Evolutionary conservation across 2,113 vertebrate species (phyloP), one percentile per base, ranked within the genome.

Genomic region (Tetrax tetrax): DNA sequence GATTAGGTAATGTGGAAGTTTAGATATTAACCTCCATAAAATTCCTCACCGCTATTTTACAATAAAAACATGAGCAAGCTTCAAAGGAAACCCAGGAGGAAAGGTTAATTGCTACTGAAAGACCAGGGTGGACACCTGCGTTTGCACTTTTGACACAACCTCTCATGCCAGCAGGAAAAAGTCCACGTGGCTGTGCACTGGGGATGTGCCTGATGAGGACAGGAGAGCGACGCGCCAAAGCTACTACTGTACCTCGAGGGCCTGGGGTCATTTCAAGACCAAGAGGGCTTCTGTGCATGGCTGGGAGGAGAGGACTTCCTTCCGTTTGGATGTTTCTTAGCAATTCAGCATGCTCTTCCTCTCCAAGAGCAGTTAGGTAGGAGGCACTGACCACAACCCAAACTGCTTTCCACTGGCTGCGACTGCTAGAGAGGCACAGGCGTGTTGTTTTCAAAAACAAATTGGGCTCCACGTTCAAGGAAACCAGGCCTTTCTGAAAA

Each of bases 91-190:
- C 94, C 89, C 91, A 80, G 91, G 95, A 98, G 95, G 95, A 98
- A 98, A 98, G 98, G 99, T 99, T 99, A 99, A 99, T 99, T 99
- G 97, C 98, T 98, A 95, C 98, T 98, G 96, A 98, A 96, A 98
- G 98, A 94, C 93, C 95, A 98, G 98, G 98, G 97, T 98, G 98
- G 98, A 98, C 98, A 98, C 97, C 75, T 97, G 97, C 35, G 11
- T 96, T 87, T 50, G 97, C 97, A 97, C 98, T 97, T 97, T 97
- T 85, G 98, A 97, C 97, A 98, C 98, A 97, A 95, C 92, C 95
- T 96, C 92, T 90, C 95, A 94, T 43, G 96, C 97, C 96, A 98
- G 98, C 97, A 98, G 98, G 98, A 98, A 98, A 96, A 91, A 96
- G 96, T 94, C 97, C 98, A 97, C 97, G 94, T 98, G 98, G 98